A percentile compares a stretch with the other conserved stretches of the same genome.
phyloP scores from a whole-genome alignment of 2,797 vertebrate genomes.

The Anguilla pacifica region DNA sequence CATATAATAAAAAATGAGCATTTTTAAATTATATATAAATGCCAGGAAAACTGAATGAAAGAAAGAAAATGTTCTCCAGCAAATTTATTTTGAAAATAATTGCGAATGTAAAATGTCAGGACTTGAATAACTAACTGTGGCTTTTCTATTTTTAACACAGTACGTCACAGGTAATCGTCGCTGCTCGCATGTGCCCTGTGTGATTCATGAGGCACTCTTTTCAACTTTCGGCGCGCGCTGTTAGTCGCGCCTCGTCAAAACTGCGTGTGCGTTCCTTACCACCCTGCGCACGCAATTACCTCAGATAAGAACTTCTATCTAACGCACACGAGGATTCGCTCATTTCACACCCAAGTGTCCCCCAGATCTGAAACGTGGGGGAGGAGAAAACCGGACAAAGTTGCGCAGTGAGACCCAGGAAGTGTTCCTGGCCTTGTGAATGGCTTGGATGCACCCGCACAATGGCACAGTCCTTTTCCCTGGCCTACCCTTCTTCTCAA shows the following conservation, averaged over 20 bases:
- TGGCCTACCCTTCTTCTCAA: slow-evolving; percentile 65
- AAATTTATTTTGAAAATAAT: background rate
- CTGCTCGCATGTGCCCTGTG: background rate
- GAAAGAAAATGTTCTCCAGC: background rate
- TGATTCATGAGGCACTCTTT: background rate
- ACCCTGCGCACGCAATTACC: background rate
- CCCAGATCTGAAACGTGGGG: slow-evolving; percentile 29
- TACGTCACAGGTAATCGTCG: background rate
- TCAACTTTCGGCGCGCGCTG: background rate
- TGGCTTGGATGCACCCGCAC: slow-evolving; percentile 60
- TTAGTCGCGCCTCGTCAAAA: background rate
- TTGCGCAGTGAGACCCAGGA: slow-evolving; percentile 34
- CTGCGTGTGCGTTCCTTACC: background rate
- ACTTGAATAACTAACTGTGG: background rate
- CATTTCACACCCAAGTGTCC: slow-evolving; percentile 3
- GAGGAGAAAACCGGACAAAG: slow-evolving; percentile 41
- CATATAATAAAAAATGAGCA: background rate
- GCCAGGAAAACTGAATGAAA: background rate
- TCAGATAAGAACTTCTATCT: background rate
- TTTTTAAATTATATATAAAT: background rate
- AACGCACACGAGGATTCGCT: background rate
- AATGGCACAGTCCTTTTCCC: slow-evolving; percentile 64
- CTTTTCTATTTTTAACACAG: background rate
- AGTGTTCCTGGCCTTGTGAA: slow-evolving; percentile 35
- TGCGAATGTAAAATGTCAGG: background rate